A percentile compares a stretch with the other conserved stretches of the same genome.
Conservation (phyloP, 2,113 vertebrate species). For the Ptilonorhynchus violaceus region DNA sequence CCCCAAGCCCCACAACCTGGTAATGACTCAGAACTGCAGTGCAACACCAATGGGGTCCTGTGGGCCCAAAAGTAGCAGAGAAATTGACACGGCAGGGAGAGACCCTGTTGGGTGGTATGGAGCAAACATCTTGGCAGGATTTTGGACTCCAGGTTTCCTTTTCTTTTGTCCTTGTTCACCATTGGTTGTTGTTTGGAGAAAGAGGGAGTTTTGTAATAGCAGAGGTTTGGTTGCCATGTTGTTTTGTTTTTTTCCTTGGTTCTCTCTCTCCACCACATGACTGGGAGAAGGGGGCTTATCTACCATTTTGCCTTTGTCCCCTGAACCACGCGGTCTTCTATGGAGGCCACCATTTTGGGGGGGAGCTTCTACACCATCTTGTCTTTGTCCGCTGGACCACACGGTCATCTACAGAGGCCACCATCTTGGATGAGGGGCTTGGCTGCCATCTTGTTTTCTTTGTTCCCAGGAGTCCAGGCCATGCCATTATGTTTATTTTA, state of each 20-base stretch:
- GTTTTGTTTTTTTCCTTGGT: background rate
- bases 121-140: too few relatives aligned
- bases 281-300: background rate
- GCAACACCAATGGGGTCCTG: fast-evolving
- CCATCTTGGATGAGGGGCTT: background rate
- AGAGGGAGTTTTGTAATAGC: background rate
- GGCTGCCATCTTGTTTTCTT: background rate
- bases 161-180: background rate
- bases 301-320: background rate
- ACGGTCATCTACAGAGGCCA: background rate
- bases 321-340: background rate
- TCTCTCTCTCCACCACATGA: background rate
- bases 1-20: fast-evolving
- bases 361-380: background rate
- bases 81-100: background rate
- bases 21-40: background rate
- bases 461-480: background rate
- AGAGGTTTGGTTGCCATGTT: background rate
- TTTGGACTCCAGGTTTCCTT: background rate
- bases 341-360: background rate
- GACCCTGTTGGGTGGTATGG: fast-evolving
- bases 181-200: background rate
- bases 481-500: background rate
- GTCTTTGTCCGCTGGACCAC: background rate
- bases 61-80: background rate